A percentile compares a stretch with the other conserved stretches of the same genome.
Conservation (phyloP, 2,888 invertebrate species). For the Fragum whitleyi region DNA sequence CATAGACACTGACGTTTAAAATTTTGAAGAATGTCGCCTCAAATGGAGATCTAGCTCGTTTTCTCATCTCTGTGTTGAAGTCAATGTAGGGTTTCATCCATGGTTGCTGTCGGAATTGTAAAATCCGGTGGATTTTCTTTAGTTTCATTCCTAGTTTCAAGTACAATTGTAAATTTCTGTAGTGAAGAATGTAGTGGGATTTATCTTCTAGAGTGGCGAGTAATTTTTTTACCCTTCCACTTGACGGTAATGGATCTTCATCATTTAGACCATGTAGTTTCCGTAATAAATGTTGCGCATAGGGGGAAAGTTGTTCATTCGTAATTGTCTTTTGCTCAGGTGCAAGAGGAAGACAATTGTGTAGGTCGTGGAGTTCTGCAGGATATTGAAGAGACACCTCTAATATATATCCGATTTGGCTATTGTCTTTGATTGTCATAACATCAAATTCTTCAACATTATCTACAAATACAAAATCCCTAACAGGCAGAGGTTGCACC, state of each 20-base stretch:
- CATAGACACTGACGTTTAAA: constrained; percentile 80
- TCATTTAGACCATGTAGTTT: constrained; percentile 26
- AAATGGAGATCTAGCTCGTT: constrained; percentile 75
- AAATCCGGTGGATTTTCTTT: no score
- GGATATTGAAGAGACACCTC: constrained; percentile 33
- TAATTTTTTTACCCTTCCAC: no score
- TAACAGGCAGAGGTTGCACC: constrained; percentile 29
- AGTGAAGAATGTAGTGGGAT: no score
- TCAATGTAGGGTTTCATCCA: constrained; percentile 83
- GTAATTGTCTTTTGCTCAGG: constrained; percentile 21
- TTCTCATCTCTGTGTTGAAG: constrained; percentile 73
- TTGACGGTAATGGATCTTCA: no score
- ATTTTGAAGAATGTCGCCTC: constrained; percentile 78
- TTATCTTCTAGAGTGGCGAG: no score
- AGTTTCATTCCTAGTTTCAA: constrained; percentile 64
- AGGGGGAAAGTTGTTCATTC: constrained; percentile 10
- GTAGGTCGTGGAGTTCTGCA: constrained; percentile 19
- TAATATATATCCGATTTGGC: constrained; percentile 28
- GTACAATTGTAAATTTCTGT: no score
- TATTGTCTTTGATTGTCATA: constrained; percentile 26
- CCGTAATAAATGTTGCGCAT: constrained; percentile 29
- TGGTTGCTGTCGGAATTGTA: no score
- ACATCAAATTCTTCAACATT: constrained; percentile 27
- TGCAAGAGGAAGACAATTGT: constrained; percentile 31
- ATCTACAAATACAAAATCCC: constrained; percentile 20